These are phyloP conservation scores for Micropterix aruncella DNA, from an alignment of 2,888 invertebrate genomes.

Conservation along the genomic window DNA sequence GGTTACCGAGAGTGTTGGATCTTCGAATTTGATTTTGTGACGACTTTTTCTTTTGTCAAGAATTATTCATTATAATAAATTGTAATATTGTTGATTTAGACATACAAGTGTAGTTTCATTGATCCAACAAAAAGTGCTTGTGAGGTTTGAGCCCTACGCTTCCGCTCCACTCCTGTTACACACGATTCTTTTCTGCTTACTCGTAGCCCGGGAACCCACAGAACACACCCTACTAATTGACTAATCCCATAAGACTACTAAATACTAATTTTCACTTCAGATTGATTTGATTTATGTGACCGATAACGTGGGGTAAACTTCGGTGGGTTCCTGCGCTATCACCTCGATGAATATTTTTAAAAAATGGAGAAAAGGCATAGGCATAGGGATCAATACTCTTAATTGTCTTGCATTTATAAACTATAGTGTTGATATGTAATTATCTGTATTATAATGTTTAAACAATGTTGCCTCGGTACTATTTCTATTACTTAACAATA, in stretches of 20 bases:
- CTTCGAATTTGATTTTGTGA: not conserved
- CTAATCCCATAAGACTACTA: no score
- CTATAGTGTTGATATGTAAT: constrained; percentile 43
- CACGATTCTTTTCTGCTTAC: no score
- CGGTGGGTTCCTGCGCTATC: no score
- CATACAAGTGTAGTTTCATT: constrained; percentile 13
- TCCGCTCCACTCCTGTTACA: no score
- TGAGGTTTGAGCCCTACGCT: constrained; percentile 2
- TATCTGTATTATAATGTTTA: constrained; percentile 38
- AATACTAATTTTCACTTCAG: no score
- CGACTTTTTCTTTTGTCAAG: constrained; percentile 1
- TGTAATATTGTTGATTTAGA: constrained; percentile 7
- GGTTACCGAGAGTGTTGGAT: not conserved
- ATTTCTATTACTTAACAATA: constrained; percentile 35
- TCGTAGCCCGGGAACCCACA: no score
- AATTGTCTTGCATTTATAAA: constrained; percentile 45
- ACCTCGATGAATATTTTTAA: no score
- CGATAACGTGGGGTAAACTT: no score
- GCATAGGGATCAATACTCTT: constrained; percentile 31
- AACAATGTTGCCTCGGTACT: constrained; percentile 38
- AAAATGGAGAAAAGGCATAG: no score
- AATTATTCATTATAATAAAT: not conserved
- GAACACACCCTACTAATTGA: no score
- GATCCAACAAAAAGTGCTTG: constrained; percentile 3
- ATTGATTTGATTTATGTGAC: no score